Base-by-base conservation (phyloP, 2,797 vertebrate genomes). In the Eleutherodactylus coqui region DNA sequence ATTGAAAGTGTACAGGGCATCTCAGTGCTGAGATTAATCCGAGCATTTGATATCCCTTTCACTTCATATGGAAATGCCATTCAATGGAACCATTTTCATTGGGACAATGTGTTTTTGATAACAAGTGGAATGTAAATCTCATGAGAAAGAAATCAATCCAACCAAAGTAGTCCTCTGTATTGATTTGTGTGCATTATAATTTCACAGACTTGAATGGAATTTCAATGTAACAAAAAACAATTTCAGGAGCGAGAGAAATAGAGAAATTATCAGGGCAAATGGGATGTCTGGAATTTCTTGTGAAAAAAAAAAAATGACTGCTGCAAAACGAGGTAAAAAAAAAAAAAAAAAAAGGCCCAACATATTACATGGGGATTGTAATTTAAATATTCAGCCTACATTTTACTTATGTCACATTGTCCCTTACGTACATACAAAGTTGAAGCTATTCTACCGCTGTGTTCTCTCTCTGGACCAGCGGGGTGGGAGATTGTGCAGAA, bases 11-110 rank as follows among this genome's bases (percentile, higher is more conserved):
- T 88, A 90, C 86, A 91, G 89, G 89, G 90, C 90, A 90, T 85
- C 88, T 92, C 8, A 91, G 90, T 92, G 88, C 80, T 83, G 91
- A 92, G 90, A 93, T 92, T 91, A 93, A 93, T 90, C 91, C 89
- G 16, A 92, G 90, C 93, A 93, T 91, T 92, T 94, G 93, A 94
- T 91, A 91, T 93, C 92, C 90, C 81, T 89, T 92, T 93, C 91
- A 91, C 92, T 91, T 89, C 93, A 92, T 93, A 94, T 91, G 94
- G 94, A 93, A 94, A 92, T 91, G 90, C 90, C 93, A 94, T 92
- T 90, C 90, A 93, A 89, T 91, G 90, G 92, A 89, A 94, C 91
- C 89, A 91, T 89, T 93, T 93, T 93, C 91, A 91, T 90, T 89
- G 85, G 85, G 90, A 94, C 91, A 93, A 92, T 92, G 90, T 93